Evolutionary conservation across 1,140 invertebrate species (phyloP), one percentile per base, ranked within the genome.

Genomic region (Zophobas atratus): DNA sequence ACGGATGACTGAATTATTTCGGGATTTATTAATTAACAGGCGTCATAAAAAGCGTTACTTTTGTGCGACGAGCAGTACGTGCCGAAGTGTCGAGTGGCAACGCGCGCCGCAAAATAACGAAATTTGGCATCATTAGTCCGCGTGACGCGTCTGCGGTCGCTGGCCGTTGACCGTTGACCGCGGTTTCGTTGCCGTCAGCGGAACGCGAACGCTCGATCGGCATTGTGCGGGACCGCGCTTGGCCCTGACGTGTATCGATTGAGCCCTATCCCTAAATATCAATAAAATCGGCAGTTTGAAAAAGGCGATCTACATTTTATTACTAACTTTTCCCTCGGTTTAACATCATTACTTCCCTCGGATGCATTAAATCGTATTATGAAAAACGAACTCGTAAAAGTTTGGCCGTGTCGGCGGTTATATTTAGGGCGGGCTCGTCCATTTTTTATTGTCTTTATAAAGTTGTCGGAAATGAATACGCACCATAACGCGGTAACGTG

Each of bases 251-350:
- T 46, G 53, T 56, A 75, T 75, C 53, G 72, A 75, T 75, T 75
- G 36, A 56, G 53, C 43, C 53, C 53, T 75, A 55, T 75, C 51
- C 51, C 53, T 75, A 75, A 75, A 75, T 75, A 57, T 75, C 72
- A 75, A 75, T 75, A 55, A 75, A 75, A 75, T 75, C 53, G 72
- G 43, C 72, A 75, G 72, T 75, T 75, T 75, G 39, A 56, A 55
- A 56, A 57, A 75, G 60, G 60, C 60, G 60, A 67, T 67, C 60
- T 55, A 55, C 49, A 56, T 73, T 73, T 73, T 73, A 73, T 73
- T 73, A 56, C 55, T 56, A 55, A 41, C 55, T 73, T 73, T 73
- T 55, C 41, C 38, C 49, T 56, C 38, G 39, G 71, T 55, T 73
- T 56, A 73, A 73, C 71, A 43, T 55, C 71, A 73, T 55, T 55